Evolutionary conservation across 2,888 invertebrate species (phyloP), one percentile per base, ranked within the genome.

Genomic region (Nycteola revayana): DNA sequence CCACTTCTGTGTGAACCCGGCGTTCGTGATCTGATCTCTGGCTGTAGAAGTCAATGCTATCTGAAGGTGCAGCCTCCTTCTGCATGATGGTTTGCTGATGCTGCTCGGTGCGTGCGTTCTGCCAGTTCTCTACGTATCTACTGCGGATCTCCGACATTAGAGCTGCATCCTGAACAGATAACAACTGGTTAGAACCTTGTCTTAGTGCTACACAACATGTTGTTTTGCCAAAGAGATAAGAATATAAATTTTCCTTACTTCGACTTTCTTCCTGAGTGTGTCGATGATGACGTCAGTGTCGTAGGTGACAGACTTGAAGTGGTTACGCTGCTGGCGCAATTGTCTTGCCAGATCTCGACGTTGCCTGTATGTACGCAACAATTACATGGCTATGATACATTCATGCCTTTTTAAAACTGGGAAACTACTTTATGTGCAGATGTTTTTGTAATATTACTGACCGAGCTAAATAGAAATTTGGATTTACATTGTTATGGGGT

Each of bases 1-100:
- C 86, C 2, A 86, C 60, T 66, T 88, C 87, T 0, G 70, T 32
- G 32, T 87, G 88, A 3, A 80, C 75, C 17, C 85, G 64, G 8
- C 78, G 73, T 41, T 88, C 87, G 24, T 77, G 62, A 10, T 85
- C 83, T 1, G 53, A 36, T 30, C 71, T 66, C 22, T 50, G 55
- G 28, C 80, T 78, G 46, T 59, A 81, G 30, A 64, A 65, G 31
- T 74, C 68, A 17, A 81, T 71, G 7, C 40, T 29, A 1, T 50
- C 30, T 0, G 63, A 51, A 3, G 69, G 64, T 0, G 33, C 36
- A 0, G 37, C 10, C 44, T 86, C 84, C 3, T 32, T 49, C 9
- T 71, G 60, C 1, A 30, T 22, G 14, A 85, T 82, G 0, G 35
- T 40, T 22, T 70, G 65, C 0, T 37, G 3, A 25, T 85, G 68